Conservation (phyloP, 2,797 vertebrate species). For the Mastacembelus armatus region DNA sequence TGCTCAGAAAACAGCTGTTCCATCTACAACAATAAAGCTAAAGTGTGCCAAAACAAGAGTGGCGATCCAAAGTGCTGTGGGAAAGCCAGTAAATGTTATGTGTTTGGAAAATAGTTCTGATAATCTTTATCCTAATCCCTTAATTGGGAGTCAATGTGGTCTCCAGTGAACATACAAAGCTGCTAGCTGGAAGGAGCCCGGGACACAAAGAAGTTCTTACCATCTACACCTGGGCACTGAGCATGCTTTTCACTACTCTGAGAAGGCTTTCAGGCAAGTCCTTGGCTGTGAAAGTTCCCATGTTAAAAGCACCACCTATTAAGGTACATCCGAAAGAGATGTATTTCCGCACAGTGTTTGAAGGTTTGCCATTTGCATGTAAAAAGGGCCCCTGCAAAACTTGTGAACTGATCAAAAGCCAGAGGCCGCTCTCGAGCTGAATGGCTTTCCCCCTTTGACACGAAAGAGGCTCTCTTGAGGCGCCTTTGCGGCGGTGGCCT, state of each 20-base stretch:
- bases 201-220: constrained; percentile 62
- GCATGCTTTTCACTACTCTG: constrained; percentile 75
- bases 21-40: constrained; percentile 58
- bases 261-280: constrained; percentile 79
- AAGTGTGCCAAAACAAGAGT: constrained; percentile 62
- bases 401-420: constrained; percentile 90
- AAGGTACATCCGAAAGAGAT: constrained; percentile 81
- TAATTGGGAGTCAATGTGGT: constrained; percentile 81
- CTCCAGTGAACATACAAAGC: constrained; percentile 71
- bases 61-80: constrained; percentile 65
- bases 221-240: constrained; percentile 79
- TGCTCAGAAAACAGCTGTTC: constrained; percentile 62
- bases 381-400: constrained; percentile 82
- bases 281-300: constrained; percentile 82
- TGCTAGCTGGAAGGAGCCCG: constrained; percentile 52
- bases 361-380: constrained; percentile 87
- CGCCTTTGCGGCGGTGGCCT: constrained; percentile 83
- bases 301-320: constrained; percentile 81
- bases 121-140: constrained; percentile 80
- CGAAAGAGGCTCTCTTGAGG: constrained; percentile 85
- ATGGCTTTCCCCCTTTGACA: constrained; percentile 86
- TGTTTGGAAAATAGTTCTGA: constrained; percentile 78
- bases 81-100: constrained; percentile 74
- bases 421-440: constrained; percentile 79
- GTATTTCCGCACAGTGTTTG: constrained; percentile 84